Evolutionary conservation across 2,888 invertebrate genomes (phyloP).

Genomic region (Drosophila macrospina): DNA sequence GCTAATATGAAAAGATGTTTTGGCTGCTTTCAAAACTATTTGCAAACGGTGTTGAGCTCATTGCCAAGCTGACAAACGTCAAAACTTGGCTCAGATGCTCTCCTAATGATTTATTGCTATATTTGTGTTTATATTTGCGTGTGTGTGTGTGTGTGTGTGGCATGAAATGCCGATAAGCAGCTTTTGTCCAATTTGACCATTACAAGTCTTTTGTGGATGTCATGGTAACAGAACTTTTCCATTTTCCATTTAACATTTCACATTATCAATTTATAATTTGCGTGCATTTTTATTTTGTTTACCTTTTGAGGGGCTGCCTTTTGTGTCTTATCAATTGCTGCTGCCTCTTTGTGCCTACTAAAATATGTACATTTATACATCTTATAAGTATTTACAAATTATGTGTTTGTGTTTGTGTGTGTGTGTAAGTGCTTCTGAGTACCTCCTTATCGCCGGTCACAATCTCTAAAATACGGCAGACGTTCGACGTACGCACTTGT

Average conservation of each 20-base stretch:
- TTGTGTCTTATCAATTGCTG: slow-evolving; percentile 59
- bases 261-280: slow-evolving; percentile 35
- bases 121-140: neutral
- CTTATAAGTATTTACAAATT: slow-evolving; percentile 18
- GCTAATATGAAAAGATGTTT: slow-evolving; percentile 70
- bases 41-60: slow-evolving; percentile 19
- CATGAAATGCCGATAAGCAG: slow-evolving; percentile 23
- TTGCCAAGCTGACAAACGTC: slow-evolving; percentile 8
- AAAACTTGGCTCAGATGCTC: slow-evolving; percentile 13
- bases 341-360: slow-evolving; percentile 31
- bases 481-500: slow-evolving; percentile 13
- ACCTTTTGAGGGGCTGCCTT: slow-evolving; percentile 28
- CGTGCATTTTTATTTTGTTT: slow-evolving; percentile 6
- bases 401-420: neutral
- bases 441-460: slow-evolving; percentile 50
- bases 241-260: slow-evolving; percentile 17
- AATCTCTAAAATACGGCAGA: slow-evolving; percentile 57
- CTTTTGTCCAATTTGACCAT: slow-evolving; percentile 27
- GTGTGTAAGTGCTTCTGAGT: slow-evolving; percentile 18
- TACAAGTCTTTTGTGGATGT: neutral
- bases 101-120: slow-evolving; percentile 3
- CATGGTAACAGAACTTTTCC: slow-evolving; percentile 14
- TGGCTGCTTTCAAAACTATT: slow-evolving; percentile 22
- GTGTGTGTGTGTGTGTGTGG: slow-evolving; percentile 1
- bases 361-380: slow-evolving; percentile 13